Conservation (phyloP, 2,113 vertebrate species). For the Amphilophus citrinellus region DNA sequence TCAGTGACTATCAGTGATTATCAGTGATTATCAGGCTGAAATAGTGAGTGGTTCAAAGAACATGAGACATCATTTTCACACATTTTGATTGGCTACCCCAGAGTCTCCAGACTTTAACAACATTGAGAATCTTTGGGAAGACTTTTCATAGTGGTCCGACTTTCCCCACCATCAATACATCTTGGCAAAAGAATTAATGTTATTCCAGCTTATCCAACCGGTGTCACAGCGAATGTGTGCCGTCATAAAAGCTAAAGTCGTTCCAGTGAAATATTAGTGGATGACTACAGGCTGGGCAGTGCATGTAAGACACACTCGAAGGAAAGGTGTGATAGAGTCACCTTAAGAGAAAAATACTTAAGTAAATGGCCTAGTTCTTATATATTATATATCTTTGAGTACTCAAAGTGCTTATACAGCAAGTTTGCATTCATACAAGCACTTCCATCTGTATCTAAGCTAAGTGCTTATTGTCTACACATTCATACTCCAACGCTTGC, state of each 20-base stretch:
- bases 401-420: too few relatives aligned
- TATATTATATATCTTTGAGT: too few relatives aligned
- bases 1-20: background rate
- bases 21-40: background rate
- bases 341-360: background rate
- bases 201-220: too few relatives aligned
- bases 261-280: background rate
- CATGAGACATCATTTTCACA: background rate
- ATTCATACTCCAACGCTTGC: too few relatives aligned
- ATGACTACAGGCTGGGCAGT: background rate
- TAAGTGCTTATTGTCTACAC: too few relatives aligned
- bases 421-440: too few relatives aligned
- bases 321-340: background rate
- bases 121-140: background rate
- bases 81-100: background rate
- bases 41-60: background rate
- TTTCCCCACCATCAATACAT: too few relatives aligned
- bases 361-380: too few relatives aligned
- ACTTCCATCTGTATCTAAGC: too few relatives aligned
- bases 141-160: background rate
- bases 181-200: too few relatives aligned
- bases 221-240: background rate
- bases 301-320: background rate
- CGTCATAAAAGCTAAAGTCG: background rate
- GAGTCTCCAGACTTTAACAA: background rate